Base-by-base conservation (phyloP, 1,140 invertebrate genomes). In the Heterodera carotae region DNA sequence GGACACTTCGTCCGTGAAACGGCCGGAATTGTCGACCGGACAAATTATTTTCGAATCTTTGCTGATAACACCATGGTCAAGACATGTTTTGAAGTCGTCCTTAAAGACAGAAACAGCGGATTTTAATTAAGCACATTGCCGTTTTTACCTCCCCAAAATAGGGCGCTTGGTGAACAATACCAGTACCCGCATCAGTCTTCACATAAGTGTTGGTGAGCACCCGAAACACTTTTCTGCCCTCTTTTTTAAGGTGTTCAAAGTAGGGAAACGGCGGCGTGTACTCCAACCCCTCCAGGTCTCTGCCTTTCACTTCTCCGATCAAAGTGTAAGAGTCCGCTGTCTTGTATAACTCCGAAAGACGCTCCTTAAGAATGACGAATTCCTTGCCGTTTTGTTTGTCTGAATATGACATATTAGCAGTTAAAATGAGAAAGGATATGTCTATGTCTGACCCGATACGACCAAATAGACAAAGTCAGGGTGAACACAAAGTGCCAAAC, bases 141-240 rank as follows among this genome's bases (percentile, higher is more conserved):
- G 12, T 43, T 43, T 43, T 43, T 85, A 90, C 90, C 88, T 99
- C 97, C 83, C 97, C 97, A 91, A 99, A 99, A 89, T 98, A 99
- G 15, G 97, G 96, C 0, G 97, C 94, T 89, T 98, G 95, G 89
- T 99, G 97, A 33, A 99, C 97, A 83, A 99, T 91, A n/a, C 97
- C 97, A 10, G 97, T 99, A 90, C 97, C 97, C 84, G 93, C 93
- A 81, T 98, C 97, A 78, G 94, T 92, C 10, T 95, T 97, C 0
- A 99, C 96, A 90, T 99, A 99, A 12, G 89, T 90, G 90, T 98
- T 97, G 76, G 91, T 91, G 12, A 98, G 88, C 0, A 99, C 92
- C 82, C 91, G 90, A 89, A 94, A 98, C 8, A 93, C 95, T 89
- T 90, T 76, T 90, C 89, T 88, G 90, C 80, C 62, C 84, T 71